These are phyloP conservation scores for Lepetodrilus schrolli DNA, from an alignment of 2,888 invertebrate genomes.

Conservation along the genomic window DNA sequence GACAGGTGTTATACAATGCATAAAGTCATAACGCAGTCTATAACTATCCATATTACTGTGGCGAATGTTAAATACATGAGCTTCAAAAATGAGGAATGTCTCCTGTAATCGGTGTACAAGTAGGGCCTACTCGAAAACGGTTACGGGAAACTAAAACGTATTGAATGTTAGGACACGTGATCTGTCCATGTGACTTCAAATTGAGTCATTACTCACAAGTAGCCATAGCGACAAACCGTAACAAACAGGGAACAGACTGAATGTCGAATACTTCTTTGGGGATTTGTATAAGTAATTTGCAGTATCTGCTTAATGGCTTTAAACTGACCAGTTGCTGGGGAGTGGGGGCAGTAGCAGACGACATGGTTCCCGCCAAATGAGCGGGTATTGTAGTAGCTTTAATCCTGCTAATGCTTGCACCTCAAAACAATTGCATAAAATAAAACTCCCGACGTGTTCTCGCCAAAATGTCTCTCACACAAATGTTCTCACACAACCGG, in stretches of 20 bases:
- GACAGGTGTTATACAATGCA: too few relatives aligned
- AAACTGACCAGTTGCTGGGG: neutral
- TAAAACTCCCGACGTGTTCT: neutral
- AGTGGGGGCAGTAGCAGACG: neutral
- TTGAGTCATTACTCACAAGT: conserved; percentile 1
- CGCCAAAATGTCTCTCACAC: conserved; percentile 22
- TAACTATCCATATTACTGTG: neutral
- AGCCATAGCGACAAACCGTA: neutral
- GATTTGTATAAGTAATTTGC: neutral
- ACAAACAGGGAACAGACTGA: neutral
- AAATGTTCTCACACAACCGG: neutral
- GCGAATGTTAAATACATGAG: too few relatives aligned
- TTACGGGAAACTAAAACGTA: too few relatives aligned
- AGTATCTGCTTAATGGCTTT: neutral
- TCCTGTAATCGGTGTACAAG: too few relatives aligned
- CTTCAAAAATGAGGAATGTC: too few relatives aligned
- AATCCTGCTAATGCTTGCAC: neutral
- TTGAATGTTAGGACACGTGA: conserved; percentile 15
- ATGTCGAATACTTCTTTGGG: neutral
- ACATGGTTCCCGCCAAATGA: neutral
- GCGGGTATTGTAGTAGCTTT: neutral
- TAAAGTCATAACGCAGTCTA: too few relatives aligned
- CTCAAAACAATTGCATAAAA: neutral
- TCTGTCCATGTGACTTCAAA: neutral
- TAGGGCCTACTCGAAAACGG: too few relatives aligned